A percentile compares a stretch with the other conserved stretches of the same genome.
Evolutionary conservation across 2,888 invertebrate genomes (phyloP).

Genomic region (Dasypolia templi): DNA sequence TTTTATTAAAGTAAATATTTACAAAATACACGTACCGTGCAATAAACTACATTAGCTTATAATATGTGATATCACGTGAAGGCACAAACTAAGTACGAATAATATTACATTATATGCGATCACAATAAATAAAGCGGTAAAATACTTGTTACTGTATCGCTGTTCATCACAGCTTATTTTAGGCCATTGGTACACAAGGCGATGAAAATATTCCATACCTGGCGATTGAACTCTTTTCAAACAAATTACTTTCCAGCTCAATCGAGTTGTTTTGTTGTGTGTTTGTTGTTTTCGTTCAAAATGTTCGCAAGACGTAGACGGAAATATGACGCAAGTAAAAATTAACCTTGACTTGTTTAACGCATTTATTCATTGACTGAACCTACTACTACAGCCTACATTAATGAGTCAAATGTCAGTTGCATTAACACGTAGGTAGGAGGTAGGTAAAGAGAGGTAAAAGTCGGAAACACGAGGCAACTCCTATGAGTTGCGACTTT

Average conservation of each 20-base stretch:
- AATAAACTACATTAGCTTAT: conserved; percentile 69
- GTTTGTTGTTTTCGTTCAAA: not conserved
- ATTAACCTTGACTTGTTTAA: too few relatives aligned
- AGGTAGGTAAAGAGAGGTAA: too few relatives aligned
- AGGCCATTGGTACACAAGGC: not conserved
- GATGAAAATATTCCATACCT: not conserved
- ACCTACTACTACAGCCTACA: not conserved
- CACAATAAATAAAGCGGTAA: conserved; percentile 83
- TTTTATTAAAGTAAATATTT: conserved; percentile 69
- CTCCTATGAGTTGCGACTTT: too few relatives aligned
- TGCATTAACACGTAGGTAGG: too few relatives aligned
- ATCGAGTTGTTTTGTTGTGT: too few relatives aligned
- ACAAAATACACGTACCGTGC: conserved; percentile 66
- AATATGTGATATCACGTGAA: conserved; percentile 75
- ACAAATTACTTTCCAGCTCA: not conserved
- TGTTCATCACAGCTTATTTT: conserved; percentile 49
- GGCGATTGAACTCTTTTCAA: not conserved
- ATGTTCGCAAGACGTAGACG: not conserved
- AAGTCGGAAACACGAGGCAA: too few relatives aligned
- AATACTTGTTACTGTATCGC: conserved; percentile 60
- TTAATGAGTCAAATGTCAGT: not conserved
- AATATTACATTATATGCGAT: conserved; percentile 58
- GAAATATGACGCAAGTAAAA: not conserved
- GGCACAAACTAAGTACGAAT: conserved; percentile 78
- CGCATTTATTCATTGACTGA: not conserved